Conservation (phyloP, 1,140 invertebrate genomes). For the Philopotamus ludificatus region DNA sequence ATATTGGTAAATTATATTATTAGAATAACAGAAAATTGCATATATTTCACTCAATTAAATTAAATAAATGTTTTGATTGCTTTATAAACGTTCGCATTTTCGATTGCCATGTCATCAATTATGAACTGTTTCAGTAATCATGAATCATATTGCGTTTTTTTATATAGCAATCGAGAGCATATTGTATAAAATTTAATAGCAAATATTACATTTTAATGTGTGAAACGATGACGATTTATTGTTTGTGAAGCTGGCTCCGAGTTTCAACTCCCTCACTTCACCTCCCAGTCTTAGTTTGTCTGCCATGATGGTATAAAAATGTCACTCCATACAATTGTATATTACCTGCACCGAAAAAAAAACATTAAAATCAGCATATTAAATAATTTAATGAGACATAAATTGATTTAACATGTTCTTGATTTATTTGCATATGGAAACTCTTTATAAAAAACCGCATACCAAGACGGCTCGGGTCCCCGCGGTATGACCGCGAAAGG, state of each 20-base stretch:
- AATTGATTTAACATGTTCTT: too few species aligned
- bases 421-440: too few species aligned
- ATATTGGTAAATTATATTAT: too few species aligned
- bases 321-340: slow-evolving; percentile 7
- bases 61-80: too few species aligned
- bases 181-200: too few species aligned
- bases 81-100: slow-evolving; percentile 4
- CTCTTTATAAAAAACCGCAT: too few species aligned
- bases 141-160: neutral
- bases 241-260: slow-evolving; percentile 77
- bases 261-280: slow-evolving; percentile 75
- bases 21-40: slow-evolving; percentile 42
- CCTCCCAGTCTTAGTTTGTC: slow-evolving; percentile 74
- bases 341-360: neutral
- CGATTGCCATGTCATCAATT: neutral
- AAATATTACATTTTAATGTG: slow-evolving; percentile 80
- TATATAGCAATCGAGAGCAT: too few species aligned
- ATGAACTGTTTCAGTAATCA: neutral
- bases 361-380: too few species aligned
- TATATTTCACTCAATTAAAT: slow-evolving; percentile 12
- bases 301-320: slow-evolving; percentile 58
- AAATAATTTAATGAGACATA: too few species aligned
- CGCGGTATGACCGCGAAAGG: too few species aligned
- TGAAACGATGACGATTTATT: slow-evolving; percentile 75
- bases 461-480: too few species aligned